phyloP scores from a whole-genome alignment of 1,140 invertebrate species.

The Samia ricini region DNA sequence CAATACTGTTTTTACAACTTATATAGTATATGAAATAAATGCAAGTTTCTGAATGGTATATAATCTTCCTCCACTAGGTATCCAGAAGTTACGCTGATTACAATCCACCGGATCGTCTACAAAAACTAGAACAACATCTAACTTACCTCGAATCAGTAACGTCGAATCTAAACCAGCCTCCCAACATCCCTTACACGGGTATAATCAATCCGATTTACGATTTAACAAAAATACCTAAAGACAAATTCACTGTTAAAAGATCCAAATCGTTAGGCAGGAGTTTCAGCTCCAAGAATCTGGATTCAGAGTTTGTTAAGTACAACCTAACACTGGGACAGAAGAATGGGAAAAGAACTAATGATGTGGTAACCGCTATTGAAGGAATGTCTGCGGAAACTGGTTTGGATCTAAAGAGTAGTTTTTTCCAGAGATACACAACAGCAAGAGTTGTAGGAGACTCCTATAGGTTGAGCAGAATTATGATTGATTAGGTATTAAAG shows the following conservation, averaged over 20 bases:
- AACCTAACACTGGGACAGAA: slow-evolving; percentile 50
- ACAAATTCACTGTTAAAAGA: slow-evolving; percentile 59
- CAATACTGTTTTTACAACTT: too few relatives aligned
- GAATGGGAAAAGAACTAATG: slow-evolving; percentile 53
- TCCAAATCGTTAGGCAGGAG: slow-evolving; percentile 60
- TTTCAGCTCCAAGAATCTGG: slow-evolving; percentile 45
- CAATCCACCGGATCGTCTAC: slow-evolving; percentile 39
- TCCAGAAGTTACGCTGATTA: slow-evolving; percentile 36
- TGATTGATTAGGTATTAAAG: slow-evolving; percentile 50
- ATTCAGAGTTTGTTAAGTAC: slow-evolving; percentile 50
- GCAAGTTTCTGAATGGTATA: too few relatives aligned
- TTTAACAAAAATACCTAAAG: slow-evolving; percentile 47
- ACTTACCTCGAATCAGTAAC: slow-evolving; percentile 12
- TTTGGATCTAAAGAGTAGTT: slow-evolving; percentile 47
- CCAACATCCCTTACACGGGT: slow-evolving; percentile 38
- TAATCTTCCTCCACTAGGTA: slow-evolving; percentile 36
- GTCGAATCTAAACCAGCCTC: slow-evolving; percentile 17
- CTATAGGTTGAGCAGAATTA: slow-evolving; percentile 53
- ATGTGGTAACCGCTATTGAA: slow-evolving; percentile 57
- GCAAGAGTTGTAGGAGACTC: slow-evolving; percentile 54
- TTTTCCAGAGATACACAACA: slow-evolving; percentile 44
- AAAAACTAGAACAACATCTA: slow-evolving; percentile 28
- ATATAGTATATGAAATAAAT: too few relatives aligned
- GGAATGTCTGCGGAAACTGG: slow-evolving; percentile 48
- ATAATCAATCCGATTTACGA: slow-evolving; percentile 65